Evolutionary conservation across 2,888 invertebrate species (phyloP).

Genomic region (Alloplasta piceator): DNA sequence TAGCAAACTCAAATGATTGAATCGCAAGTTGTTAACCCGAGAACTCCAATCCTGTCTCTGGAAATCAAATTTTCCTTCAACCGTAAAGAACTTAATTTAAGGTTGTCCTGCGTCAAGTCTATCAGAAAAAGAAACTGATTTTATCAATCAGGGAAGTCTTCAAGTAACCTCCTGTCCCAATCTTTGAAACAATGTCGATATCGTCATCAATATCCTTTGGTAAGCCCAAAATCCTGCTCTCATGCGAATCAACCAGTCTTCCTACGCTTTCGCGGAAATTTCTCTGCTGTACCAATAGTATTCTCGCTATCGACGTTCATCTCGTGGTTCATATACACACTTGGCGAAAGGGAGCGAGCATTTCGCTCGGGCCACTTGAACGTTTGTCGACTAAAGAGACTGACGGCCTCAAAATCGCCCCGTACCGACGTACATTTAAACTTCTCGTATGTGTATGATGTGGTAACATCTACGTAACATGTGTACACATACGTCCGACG

Average conservation of each 20-base stretch:
- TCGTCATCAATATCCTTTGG: too few species aligned
- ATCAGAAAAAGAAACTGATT: too few species aligned
- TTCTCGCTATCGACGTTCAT: neutral
- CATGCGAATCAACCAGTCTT: too few species aligned
- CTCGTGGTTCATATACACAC: neutral
- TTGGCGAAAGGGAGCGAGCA: neutral
- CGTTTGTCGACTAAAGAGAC: conserved; percentile 40
- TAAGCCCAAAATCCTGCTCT: too few species aligned
- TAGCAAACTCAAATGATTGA: conserved; percentile 15
- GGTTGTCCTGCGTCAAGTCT: too few species aligned
- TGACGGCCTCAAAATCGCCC: conserved; percentile 14
- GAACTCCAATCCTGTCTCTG: neutral
- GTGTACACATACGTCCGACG: neutral
- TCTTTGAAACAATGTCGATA: too few species aligned
- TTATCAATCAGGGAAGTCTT: too few species aligned
- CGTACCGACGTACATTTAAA: conserved; percentile 46
- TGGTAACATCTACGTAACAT: neutral
- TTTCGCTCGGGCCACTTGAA: conserved; percentile 34
- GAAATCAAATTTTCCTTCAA: neutral
- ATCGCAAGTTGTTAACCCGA: conserved; percentile 14
- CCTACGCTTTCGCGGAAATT: too few species aligned
- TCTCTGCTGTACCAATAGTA: neutral
- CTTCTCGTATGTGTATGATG: conserved; percentile 35
- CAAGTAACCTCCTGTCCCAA: too few species aligned
- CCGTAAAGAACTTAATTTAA: too few species aligned